Evolutionary conservation across 2,797 vertebrate species (phyloP), one percentile per base, ranked within the genome.

Genomic region (Spondyliosoma cantharus): DNA sequence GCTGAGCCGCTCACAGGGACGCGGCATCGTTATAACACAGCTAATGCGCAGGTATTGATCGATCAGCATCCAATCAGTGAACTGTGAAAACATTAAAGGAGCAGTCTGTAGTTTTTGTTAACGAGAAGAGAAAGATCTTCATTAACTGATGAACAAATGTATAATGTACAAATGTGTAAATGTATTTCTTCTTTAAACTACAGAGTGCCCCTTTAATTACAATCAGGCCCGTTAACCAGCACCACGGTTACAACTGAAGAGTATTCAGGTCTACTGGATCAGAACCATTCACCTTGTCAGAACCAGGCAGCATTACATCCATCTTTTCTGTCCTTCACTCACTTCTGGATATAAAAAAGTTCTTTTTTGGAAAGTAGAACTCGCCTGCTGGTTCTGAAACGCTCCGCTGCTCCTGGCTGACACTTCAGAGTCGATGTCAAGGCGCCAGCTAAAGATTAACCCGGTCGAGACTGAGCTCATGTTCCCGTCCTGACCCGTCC

Each of bases 1-100:
- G 78, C 69, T 79, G 69, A 74, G 32, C 19, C 9, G 0, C 64
- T 57, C 19, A 14, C 16, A 9, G n/a, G 59, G 27, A 69, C 69
- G 11, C 45, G 15, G 3, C n/a, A 7, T n/a, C 49, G 7, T 70
- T 29, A 46, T 0, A 17, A 37, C 48, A 20, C 5, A 0, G 17
- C 37, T 43, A 16, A 3, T 0, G 14, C 37, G 5, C 58, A 52
- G 20, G 43, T 49, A 46, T 9, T 0, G 16, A 60, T 2, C 5
- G 27, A 49, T 54, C n/a, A 3, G 3, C 17, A 29, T 24, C 22
- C 13, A 65, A 15, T 20, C 49, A 60, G 2, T 37, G 11, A 0
- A 50, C 42, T 22, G 54, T 22, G 45, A 45, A 58, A 64, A 58
- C 16, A 37, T 37, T 20, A 7, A 64, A 32, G 32, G 32, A 32